phyloP scores from a whole-genome alignment of 1,140 invertebrate species.

The Zaprionus lachaisei region DNA sequence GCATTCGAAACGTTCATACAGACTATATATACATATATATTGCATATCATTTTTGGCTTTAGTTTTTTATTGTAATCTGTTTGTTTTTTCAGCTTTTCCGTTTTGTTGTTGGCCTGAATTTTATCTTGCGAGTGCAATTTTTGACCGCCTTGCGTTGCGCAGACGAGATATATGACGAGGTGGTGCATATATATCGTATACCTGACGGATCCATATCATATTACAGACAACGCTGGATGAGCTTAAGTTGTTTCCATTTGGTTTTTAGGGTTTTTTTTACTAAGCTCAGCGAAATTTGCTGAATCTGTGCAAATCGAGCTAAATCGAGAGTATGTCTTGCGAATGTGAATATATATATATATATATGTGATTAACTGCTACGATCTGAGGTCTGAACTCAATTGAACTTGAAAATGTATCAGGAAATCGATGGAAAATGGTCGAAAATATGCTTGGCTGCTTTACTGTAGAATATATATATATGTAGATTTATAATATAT shows the following conservation, averaged over 20 bases:
- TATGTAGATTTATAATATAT: not conserved
- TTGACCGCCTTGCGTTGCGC: conserved; percentile 32
- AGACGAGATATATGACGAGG: conserved; percentile 27
- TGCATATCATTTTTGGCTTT: not conserved
- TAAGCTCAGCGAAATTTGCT: conserved; percentile 29
- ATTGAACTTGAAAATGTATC: not conserved
- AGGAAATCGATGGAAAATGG: not conserved
- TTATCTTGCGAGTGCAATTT: conserved; percentile 53
- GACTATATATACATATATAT: not conserved
- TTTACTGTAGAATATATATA: not conserved
- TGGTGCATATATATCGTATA: not conserved
- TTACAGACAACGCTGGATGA: conserved; percentile 39
- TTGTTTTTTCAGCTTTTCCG: conserved; percentile 37
- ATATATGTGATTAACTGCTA: not conserved
- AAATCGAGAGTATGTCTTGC: conserved; percentile 20
- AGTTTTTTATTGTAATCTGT: conserved; percentile 18
- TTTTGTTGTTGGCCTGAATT: conserved; percentile 51
- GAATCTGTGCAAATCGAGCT: conserved; percentile 49
- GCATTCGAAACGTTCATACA: conserved; percentile 22
- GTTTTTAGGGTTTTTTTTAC: conserved; percentile 8
- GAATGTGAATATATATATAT: not conserved
- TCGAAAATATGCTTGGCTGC: not conserved
- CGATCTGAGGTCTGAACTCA: not conserved
- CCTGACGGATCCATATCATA: conserved; percentile 44
- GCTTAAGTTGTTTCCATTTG: conserved; percentile 7